phyloP scores from a whole-genome alignment of 2,113 vertebrate genomes.

The Fregata magnificens region DNA sequence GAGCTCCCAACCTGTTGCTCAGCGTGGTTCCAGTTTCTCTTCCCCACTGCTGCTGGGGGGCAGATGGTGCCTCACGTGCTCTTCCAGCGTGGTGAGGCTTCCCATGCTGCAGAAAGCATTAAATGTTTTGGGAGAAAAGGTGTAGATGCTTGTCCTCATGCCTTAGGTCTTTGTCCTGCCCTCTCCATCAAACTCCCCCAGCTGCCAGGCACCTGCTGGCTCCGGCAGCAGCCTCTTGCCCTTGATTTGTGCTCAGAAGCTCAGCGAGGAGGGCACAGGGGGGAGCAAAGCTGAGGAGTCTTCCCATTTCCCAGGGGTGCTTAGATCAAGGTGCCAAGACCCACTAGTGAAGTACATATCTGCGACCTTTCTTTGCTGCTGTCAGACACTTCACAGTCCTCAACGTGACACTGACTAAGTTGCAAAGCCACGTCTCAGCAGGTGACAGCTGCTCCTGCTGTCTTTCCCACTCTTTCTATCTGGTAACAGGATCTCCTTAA shows the following conservation, averaged over 20 bases:
- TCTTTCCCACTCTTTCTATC: background rate
- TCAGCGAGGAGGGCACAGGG: background rate
- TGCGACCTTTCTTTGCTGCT: background rate
- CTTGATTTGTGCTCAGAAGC: background rate
- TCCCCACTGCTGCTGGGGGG: background rate
- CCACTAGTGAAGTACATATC: background rate
- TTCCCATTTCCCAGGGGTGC: background rate
- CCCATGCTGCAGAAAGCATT: background rate
- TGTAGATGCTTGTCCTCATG: background rate
- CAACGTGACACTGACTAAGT: background rate
- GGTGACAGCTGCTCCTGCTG: conserved; percentile 28
- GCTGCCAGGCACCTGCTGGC: background rate
- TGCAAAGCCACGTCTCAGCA: background rate
- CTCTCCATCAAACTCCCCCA: background rate
- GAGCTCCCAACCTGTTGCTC: background rate
- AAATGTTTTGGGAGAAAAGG: background rate
- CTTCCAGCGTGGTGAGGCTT: background rate
- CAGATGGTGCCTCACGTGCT: background rate
- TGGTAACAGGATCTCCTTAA: background rate
- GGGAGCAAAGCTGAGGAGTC: background rate
- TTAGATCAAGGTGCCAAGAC: background rate
- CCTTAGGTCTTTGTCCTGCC: background rate
- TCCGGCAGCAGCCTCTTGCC: background rate
- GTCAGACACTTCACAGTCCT: conserved; percentile 11
- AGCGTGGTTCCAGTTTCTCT: background rate